Conservation (phyloP, 1,140 invertebrate genomes). For the Hetaerina americana region DNA sequence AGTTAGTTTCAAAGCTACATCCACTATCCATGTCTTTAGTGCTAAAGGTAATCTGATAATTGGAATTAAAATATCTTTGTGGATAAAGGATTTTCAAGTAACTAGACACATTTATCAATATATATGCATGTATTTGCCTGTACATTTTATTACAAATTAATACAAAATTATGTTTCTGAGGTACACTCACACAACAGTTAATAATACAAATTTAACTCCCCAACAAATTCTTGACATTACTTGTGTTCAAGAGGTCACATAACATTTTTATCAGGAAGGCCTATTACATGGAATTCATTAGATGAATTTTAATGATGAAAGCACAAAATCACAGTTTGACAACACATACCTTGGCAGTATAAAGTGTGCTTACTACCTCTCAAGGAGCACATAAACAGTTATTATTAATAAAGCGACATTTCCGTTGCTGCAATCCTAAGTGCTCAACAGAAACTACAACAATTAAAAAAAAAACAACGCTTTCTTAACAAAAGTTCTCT, state of each 20-base stretch:
- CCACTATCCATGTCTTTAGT: no score
- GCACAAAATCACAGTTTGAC: background rate
- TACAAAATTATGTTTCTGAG: background rate
- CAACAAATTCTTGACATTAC: background rate
- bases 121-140: background rate
- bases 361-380: background rate
- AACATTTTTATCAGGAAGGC: background rate
- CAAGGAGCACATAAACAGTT: background rate
- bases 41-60: no score
- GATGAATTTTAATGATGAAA: background rate
- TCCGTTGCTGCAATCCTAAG: background rate
- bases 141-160: conserved; percentile 1
- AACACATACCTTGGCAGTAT: background rate
- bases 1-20: no score
- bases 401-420: background rate
- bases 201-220: background rate
- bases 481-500: background rate
- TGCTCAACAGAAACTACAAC: background rate
- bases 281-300: background rate
- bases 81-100: background rate
- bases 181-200: background rate
- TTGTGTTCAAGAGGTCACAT: background rate
- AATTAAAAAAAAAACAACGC: background rate
- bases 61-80: background rate
- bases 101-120: conserved; percentile 1